phyloP scores from a whole-genome alignment of 1,140 invertebrate species.

The Saccostrea echinata region DNA sequence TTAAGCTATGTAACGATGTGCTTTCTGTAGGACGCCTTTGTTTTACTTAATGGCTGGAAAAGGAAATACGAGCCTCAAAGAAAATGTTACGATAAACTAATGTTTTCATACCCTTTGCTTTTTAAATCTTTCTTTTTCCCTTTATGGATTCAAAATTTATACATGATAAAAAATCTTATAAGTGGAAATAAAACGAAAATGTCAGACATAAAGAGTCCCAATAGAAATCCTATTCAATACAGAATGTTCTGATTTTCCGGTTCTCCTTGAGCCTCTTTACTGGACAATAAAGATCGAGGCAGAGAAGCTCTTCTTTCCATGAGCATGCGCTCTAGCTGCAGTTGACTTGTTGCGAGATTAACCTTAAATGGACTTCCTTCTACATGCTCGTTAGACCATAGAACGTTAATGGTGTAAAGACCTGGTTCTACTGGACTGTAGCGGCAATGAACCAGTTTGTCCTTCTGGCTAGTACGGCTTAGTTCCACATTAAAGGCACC shows the following conservation, averaged over 20 bases:
- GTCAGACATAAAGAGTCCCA: too few relatives aligned
- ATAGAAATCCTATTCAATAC: neutral
- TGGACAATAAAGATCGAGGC: neutral
- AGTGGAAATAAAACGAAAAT: too few relatives aligned
- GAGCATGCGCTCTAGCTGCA: slow-evolving; percentile 30
- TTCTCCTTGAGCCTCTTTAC: neutral
- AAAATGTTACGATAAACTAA: too few relatives aligned
- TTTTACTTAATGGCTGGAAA: too few relatives aligned
- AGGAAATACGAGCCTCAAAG: too few relatives aligned
- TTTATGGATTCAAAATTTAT: too few relatives aligned
- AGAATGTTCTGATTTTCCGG: neutral
- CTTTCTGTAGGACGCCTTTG: too few relatives aligned
- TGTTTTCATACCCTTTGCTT: too few relatives aligned
- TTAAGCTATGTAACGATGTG: too few relatives aligned
- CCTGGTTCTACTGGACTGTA: slow-evolving; percentile 98
- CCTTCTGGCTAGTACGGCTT: slow-evolving; percentile 94
- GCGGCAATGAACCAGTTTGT: slow-evolving; percentile 97
- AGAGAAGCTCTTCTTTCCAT: slow-evolving; percentile 27
- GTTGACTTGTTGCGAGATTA: slow-evolving; percentile 9
- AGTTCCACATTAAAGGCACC: slow-evolving; percentile 72
- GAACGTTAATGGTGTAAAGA: slow-evolving; percentile 97
- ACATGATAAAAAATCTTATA: too few relatives aligned
- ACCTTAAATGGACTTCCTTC: slow-evolving; percentile 65
- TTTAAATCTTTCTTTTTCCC: too few relatives aligned
- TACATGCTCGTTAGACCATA: slow-evolving; percentile 96